These are phyloP conservation scores for Prunella fulvescens DNA, from an alignment of 2,113 vertebrate species.

Conservation along the genomic window DNA sequence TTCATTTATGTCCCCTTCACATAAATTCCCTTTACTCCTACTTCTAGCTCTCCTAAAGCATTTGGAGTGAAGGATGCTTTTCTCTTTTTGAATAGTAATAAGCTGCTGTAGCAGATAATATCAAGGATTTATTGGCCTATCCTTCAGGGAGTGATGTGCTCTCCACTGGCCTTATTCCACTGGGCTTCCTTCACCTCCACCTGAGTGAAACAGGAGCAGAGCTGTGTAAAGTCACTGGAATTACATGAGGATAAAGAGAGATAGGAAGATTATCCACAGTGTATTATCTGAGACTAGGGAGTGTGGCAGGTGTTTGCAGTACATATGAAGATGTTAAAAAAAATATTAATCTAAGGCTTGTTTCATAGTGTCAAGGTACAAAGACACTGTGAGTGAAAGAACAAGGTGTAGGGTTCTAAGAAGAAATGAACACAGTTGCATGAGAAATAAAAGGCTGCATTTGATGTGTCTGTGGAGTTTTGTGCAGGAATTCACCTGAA, in stretches of 20 bases:
- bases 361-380: not conserved
- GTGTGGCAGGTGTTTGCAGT: not conserved
- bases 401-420: not conserved
- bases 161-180: not conserved
- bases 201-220: not conserved
- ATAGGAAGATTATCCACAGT: not conserved
- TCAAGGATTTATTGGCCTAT: not conserved
- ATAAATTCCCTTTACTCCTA: not conserved
- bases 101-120: not conserved
- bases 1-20: not conserved
- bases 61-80: not conserved
- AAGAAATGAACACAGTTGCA: not conserved
- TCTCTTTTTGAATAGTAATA: constrained; percentile 40
- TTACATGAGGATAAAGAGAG: not conserved
- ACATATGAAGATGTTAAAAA: not conserved
- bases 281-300: not conserved
- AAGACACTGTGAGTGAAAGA: not conserved
- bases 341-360: not conserved
- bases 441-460: not conserved
- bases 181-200: not conserved
- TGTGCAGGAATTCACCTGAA: not conserved
- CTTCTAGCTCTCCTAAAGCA: not conserved
- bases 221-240: not conserved
- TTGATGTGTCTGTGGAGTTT: not conserved
- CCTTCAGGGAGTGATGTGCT: not conserved